These are phyloP conservation scores for Mamestra brassicae DNA, from an alignment of 2,888 invertebrate species.

Conservation along the genomic window DNA sequence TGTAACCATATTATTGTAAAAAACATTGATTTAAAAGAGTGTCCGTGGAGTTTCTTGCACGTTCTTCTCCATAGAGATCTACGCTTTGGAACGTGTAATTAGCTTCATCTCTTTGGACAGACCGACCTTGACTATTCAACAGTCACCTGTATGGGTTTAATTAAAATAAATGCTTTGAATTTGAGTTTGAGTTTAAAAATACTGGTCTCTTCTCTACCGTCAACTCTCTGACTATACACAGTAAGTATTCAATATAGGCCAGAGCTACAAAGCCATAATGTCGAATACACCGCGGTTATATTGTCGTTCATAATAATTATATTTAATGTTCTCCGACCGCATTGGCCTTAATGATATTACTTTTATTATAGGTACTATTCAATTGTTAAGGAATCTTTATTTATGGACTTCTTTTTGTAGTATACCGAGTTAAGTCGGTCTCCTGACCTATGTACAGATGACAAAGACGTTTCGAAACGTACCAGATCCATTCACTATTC, in stretches of 20 bases:
- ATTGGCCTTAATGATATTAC: slow-evolving; percentile 42
- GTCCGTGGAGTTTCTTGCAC: too few relatives aligned
- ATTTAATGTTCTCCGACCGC: slow-evolving; percentile 41
- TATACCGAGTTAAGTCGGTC: background rate
- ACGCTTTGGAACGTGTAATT: too few relatives aligned
- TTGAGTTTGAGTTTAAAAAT: too few relatives aligned
- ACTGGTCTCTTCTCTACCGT: background rate
- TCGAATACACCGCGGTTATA: slow-evolving; percentile 36
- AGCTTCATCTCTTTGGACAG: too few relatives aligned
- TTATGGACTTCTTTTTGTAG: background rate
- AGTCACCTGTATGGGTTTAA: too few relatives aligned
- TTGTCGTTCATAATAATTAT: slow-evolving; percentile 43
- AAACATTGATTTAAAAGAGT: too few relatives aligned
- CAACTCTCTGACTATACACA: background rate
- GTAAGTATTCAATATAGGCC: background rate
- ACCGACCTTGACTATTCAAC: too few relatives aligned
- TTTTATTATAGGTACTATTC: slow-evolving; percentile 37
- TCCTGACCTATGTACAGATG: background rate
- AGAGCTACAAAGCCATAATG: slow-evolving; percentile 33
- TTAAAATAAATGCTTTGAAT: too few relatives aligned
- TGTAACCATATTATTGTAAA: too few relatives aligned
- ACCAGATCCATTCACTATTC: background rate
- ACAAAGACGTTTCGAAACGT: background rate
- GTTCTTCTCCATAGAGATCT: too few relatives aligned
- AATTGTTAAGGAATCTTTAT: slow-evolving; percentile 30